Base-by-base conservation (phyloP, 2,113 vertebrate genomes). In the Engraulis encrasicolus region DNA sequence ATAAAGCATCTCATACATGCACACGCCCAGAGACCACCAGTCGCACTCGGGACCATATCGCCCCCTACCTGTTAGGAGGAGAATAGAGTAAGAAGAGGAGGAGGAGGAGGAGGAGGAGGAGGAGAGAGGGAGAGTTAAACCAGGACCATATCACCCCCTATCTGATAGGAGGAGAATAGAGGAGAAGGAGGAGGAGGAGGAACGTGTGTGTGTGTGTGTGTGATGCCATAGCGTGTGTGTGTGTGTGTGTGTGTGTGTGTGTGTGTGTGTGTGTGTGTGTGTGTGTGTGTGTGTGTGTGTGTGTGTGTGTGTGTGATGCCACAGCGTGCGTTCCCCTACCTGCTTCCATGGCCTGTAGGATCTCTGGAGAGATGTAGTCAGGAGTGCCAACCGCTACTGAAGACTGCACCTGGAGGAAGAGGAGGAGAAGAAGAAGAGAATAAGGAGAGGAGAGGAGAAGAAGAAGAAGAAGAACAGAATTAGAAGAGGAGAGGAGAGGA, bases 1-100 rank as follows among this genome's bases (percentile, higher is more conserved):
- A 48, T 98, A 99, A 87, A 99, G 96, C 98, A 99, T 99, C 91
- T 99, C 98, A 88, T 99, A 99, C 98, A 99, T 99, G 94, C 98
- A 99, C 90, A 99, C 98, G 3, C 98, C 98, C 66, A 99, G 93
- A 79, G 98, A 99, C 98, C 98, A 99, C 98, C 98, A 99, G 95
- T 99, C 98, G 85, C 98, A 99, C 90, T 99, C 98, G 0, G 98
- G 98, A n/a, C n/a, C n/a, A n/a, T n/a, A n/a, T n/a, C n/a, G n/a
- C n/a, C n/a, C n/a, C n/a, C n/a, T n/a, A n/a, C n/a, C n/a, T n/a
- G n/a, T n/a, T n/a, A n/a, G n/a, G n/a, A n/a, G n/a, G n/a, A n/a
- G n/a, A n/a, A n/a, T n/a, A n/a, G n/a, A n/a, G n/a, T n/a, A n/a
- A n/a, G n/a, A n/a, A n/a, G n/a, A n/a, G n/a, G n/a, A n/a, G n/a